Conservation (phyloP, 2,797 vertebrate species). For the Macrochelys suwanniensis region DNA sequence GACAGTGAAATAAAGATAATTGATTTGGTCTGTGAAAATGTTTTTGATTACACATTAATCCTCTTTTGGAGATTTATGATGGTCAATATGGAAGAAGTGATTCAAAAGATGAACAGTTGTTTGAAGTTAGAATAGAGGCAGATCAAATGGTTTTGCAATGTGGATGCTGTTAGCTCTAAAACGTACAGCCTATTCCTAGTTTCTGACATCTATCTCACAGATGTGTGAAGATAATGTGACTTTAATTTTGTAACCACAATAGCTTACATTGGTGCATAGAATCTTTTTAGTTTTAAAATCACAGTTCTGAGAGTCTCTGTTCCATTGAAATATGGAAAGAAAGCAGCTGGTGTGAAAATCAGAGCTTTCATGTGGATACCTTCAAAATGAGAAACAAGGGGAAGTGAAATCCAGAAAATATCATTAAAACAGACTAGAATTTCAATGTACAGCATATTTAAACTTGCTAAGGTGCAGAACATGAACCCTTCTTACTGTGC, state of each 20-base stretch:
- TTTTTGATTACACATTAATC: not conserved
- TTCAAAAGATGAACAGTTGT: not conserved
- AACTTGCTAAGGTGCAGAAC: constrained; percentile 43
- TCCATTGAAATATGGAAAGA: not conserved
- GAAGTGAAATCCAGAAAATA: constrained; percentile 19
- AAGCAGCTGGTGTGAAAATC: not conserved
- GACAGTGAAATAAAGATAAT: not conserved
- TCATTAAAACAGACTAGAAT: not conserved
- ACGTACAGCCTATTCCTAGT: not conserved
- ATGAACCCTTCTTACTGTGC: constrained; percentile 20
- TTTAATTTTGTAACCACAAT: not conserved
- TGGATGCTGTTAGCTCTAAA: not conserved
- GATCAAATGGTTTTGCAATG: not conserved
- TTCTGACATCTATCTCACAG: not conserved
- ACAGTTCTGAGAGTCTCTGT: not conserved
- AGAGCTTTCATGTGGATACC: constrained; percentile 26
- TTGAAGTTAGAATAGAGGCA: not conserved
- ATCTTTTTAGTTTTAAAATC: not conserved
- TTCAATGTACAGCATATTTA: not conserved
- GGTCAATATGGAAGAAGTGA: not conserved
- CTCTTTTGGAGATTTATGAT: not conserved
- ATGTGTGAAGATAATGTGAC: not conserved
- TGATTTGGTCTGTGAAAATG: not conserved
- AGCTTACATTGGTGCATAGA: not conserved
- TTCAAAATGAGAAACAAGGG: not conserved